A percentile compares a stretch with the other conserved stretches of the same genome.
Conservation (phyloP, 2,797 vertebrate species). For the Acanthornis magna region DNA sequence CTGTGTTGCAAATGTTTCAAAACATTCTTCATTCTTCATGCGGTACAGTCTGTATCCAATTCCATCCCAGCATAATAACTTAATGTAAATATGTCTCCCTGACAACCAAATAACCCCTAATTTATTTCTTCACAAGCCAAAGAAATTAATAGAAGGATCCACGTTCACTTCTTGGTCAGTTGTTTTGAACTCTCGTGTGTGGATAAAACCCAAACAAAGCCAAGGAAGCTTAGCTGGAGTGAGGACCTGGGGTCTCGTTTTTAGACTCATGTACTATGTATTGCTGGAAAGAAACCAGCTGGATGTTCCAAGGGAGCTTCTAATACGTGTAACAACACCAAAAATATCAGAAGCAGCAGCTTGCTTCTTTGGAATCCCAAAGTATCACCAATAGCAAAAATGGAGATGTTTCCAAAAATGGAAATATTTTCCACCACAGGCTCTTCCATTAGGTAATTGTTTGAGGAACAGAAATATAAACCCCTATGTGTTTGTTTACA, state of each 20-base stretch:
- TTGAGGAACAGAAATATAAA: background rate
- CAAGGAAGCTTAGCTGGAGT: background rate
- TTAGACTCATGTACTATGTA: background rate
- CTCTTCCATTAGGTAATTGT: background rate
- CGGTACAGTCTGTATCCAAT: background rate
- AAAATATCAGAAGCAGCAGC: background rate
- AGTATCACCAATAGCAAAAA: background rate
- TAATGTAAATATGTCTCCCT: slow-evolving; percentile 25
- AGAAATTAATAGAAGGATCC: background rate
- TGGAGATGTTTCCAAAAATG: background rate
- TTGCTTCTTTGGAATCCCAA: background rate
- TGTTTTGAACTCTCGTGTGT: background rate
- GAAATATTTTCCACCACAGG: background rate
- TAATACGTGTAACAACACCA: background rate
- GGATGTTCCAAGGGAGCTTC: background rate
- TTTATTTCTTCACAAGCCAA: background rate
- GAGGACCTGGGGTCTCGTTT: background rate
- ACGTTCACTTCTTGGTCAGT: background rate
- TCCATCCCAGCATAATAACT: slow-evolving; percentile 37
- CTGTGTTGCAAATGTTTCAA: slow-evolving; percentile 18
- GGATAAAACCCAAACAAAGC: background rate
- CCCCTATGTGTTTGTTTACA: background rate
- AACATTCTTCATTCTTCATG: slow-evolving; percentile 45
- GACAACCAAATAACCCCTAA: background rate
- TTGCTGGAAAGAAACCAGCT: background rate